Evolutionary conservation across 2,888 invertebrate genomes (phyloP), one percentile per base, ranked within the genome.

Genomic region (Catocala nupta): DNA sequence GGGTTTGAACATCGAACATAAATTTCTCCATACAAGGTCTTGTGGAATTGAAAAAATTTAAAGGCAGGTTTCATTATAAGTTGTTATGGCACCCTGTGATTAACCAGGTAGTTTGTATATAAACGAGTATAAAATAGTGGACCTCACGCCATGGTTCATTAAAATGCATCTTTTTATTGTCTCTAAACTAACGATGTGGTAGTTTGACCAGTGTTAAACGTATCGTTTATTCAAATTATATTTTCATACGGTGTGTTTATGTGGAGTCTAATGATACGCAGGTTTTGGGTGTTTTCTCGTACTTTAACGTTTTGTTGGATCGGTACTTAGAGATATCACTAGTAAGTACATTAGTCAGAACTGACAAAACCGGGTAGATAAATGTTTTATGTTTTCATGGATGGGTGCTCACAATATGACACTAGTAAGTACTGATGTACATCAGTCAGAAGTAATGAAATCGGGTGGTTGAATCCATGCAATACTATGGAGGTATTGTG

Each of bases 121-220:
- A 82, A 87, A 85, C 80, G 77, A 84, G 83, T 76, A 83, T 84
- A 80, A 84, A 84, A 88, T 84, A 80, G 84, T 57, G 65, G 87
- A 89, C 84, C 85, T 79, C 89, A 89, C 82, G 86, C 83, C 85
- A 85, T 59, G 82, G 73, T 80, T 84, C 82, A 89, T 90, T 87
- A 86, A 84, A 85, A 83, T 82, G 73, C 80, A 79, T 59, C 77
- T 81, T 88, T 90, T 88, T 81, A 80, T 75, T 80, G 72, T 80
- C 60, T 80, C 77, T 71, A 64, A 71, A 63, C 63, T 76, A 73
- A 75, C 70, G 68, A 68, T 69, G 73, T 73, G 71, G 70, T 75
- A 55, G 78, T 81, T 77, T 77, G 77, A 69, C 68, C 56, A 76
- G 77, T 75, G 65, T 80, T 82, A 83, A 57, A 84, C 71, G 78